These are phyloP conservation scores for Formicarius rufipectus DNA, from an alignment of 2,113 vertebrate genomes.

Conservation along the genomic window DNA sequence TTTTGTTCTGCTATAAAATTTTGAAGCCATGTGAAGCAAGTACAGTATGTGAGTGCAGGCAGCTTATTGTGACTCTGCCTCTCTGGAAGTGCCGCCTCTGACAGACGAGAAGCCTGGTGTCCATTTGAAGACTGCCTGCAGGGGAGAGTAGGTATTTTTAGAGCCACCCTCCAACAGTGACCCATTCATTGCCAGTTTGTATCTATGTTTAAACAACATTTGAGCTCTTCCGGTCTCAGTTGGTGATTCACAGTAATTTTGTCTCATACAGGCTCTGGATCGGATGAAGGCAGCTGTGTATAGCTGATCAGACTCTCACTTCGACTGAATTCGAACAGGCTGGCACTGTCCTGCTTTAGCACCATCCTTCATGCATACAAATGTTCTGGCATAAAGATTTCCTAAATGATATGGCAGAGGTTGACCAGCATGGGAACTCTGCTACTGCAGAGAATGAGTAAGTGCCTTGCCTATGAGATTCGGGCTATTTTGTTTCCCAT, in stretches of 20 bases:
- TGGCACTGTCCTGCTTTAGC: conserved; percentile 1
- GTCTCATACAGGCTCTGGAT: background rate
- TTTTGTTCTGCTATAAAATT: background rate
- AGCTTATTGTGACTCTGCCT: background rate
- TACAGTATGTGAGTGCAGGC: background rate
- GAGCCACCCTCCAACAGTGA: background rate
- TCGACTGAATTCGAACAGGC: background rate
- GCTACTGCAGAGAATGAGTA: conserved; percentile 7
- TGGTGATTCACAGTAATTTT: conserved; percentile 31
- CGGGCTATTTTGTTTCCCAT: conserved; percentile 29
- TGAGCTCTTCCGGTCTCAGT: background rate
- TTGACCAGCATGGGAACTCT: conserved; percentile 34
- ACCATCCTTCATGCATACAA: background rate
- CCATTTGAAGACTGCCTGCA: background rate
- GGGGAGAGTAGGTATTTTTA: background rate
- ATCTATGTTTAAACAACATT: background rate
- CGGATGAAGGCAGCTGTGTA: background rate
- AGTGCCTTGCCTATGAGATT: conserved; percentile 20
- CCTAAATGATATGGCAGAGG: background rate
- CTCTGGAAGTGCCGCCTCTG: background rate
- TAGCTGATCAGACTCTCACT: conserved; percentile 17
- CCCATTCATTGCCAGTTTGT: background rate
- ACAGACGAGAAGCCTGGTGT: background rate
- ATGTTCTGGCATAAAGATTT: conserved; percentile 32
- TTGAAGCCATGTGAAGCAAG: background rate